Base-by-base conservation (phyloP, 1,140 invertebrate species). In the Wiebesia pumilae region DNA sequence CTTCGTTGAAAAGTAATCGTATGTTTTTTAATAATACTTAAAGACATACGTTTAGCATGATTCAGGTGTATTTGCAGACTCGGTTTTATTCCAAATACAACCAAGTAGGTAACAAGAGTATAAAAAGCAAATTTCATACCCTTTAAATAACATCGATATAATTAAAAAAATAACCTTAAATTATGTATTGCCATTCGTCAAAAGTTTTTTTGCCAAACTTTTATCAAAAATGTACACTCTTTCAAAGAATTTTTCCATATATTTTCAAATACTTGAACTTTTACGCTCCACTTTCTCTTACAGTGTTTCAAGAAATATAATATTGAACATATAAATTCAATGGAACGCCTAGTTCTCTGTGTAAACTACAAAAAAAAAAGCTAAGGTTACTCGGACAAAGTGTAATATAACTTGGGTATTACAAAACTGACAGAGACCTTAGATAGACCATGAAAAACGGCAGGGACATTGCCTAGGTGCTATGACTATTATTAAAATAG, bases 391-490 rank as follows among this genome's bases (percentile, higher is more conserved):
- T 71, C 19, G 33, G 24, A 35, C 77, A 79, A 54, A 69, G 65
- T 43, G 51, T 81, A 47, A 69, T 81, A 67, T 67, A 43, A n/a
- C 38, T 51, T 0, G 7, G 54, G 12, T 47, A 43, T 71, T 71
- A 82, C 81, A 71, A 71, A 81, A 81, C 62, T 81, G 80, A 82
- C 80, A 81, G 62, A 81, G 80, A 81, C 65, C 67, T 82, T 82
- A 82, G 65, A 82, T 82, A 71, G 62, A 71, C 80, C 62, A 38
- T 81, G 80, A 81, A 67, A 81, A 65, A 47, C 6, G 62, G 51
- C 35, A 35, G 33, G 14, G n/a, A 43, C 38, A 75, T 58, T 79
- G 51, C 16, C 54, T 38, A 38, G 14, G 27, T 40, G 30, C 19
- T 30, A n/a, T 40, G 43, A 82, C 43, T 47, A 16, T 71, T 71